Conservation (phyloP, 1,140 invertebrate species). For the Mesaphorura yosii region DNA sequence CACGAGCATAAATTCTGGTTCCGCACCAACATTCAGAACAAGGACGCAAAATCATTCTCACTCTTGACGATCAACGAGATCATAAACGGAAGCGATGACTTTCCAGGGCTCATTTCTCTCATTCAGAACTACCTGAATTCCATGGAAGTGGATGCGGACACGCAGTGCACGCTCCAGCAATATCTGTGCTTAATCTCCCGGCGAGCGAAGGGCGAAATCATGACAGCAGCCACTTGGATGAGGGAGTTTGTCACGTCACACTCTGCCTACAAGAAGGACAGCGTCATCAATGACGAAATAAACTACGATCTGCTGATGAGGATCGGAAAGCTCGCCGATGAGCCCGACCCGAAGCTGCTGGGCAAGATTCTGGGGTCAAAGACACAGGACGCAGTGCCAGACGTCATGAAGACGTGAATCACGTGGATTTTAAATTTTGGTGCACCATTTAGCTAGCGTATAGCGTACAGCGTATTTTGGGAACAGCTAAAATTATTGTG, state of each 20-base stretch:
- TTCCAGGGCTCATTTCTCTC: constrained; percentile 87
- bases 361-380: constrained; percentile 41
- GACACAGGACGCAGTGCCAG: constrained; percentile 34
- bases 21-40: constrained; percentile 59
- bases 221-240: constrained; percentile 85
- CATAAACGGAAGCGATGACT: constrained; percentile 85
- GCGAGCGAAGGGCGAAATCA: constrained; percentile 70
- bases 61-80: constrained; percentile 90
- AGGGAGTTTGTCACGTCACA: constrained; percentile 79
- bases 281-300: constrained; percentile 72
- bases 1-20: constrained; percentile 80
- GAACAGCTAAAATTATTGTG: too few species aligned
- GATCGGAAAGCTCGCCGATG: constrained; percentile 58
- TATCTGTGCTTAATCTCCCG: constrained; percentile 89
- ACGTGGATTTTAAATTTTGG: too few species aligned
- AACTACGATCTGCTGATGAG: constrained; percentile 85
- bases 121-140: constrained; percentile 84
- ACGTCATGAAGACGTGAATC: too few species aligned
- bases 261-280: constrained; percentile 84
- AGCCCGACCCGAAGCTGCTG: constrained; percentile 61
- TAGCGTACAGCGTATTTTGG: too few species aligned
- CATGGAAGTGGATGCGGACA: constrained; percentile 93
- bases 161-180: constrained; percentile 78
- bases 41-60: constrained; percentile 44
- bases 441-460: too few species aligned